Evolutionary conservation across 1,140 invertebrate species (phyloP), one percentile per base, ranked within the genome.

Genomic region (Muscidifurax raptorellus): DNA sequence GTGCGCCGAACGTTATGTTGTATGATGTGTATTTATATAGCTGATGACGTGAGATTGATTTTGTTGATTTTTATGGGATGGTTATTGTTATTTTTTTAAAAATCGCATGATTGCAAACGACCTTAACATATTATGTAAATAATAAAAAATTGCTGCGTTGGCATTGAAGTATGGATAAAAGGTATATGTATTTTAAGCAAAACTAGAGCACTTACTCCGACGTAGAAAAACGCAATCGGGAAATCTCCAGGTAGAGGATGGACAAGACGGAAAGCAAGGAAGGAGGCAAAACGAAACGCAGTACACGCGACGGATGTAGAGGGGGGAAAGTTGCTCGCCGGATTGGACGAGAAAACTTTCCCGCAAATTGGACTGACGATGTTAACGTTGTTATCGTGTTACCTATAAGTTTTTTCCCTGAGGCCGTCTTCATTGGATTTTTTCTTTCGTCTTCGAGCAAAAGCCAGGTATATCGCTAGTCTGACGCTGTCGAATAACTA

Each of bases 331-430:
- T 85, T 89, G 86, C 64, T 74, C 27, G 40, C n/a, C 25, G 64
- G 81, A 78, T 86, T 86, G 82, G 81, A 78, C 36, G 71, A 64
- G 87, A 79, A 74, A 86, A 87, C 77, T 86, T 87, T 64, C 7
- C 80, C 47, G 75, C 87, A 89, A 90, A 90, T 90, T 90, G 86
- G 86, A 88, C 88, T 71, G 86, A 30, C 85, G 85, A 87, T 83
- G 83, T 81, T 85, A 89, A 89, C 82, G 69, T 84, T 75, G 86
- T 89, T 90, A 88, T 87, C 86, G 66, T 76, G 79, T 71, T 80
- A 80, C 22, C 67, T 81, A 66, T 10, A 10, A 52, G 1, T 81
- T 81, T 72, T 47, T 71, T 52, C 25, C 28, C 59, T 59, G 28
- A n/a, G n/a, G n/a, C n/a, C 27, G 66, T 12, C 64, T 82, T 84